Conservation (phyloP, 1,140 invertebrate species). For the Amphibalanus amphitrite region DNA sequence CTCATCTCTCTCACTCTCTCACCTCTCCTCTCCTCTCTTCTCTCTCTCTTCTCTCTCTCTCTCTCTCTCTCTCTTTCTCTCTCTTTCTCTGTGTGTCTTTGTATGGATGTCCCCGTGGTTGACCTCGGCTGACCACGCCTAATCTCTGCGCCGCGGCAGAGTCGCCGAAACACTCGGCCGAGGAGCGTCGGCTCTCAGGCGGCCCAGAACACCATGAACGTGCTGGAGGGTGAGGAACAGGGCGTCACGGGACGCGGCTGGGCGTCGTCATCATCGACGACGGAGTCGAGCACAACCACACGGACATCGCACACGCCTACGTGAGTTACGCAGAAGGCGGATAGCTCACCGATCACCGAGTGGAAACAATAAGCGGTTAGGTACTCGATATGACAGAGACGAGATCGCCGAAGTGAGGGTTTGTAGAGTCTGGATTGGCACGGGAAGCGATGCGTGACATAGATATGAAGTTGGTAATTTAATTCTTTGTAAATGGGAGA, state of each 20-base stretch:
- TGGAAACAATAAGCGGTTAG: no score
- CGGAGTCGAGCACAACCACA: conserved; percentile 62
- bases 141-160: conserved; percentile 8
- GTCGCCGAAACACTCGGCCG: conserved; percentile 44
- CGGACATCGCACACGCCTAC: conserved; percentile 58
- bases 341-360: no score
- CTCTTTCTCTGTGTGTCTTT: neutral
- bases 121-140: neutral
- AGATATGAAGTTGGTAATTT: no score
- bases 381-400: no score
- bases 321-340: no score
- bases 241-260: conserved; percentile 59
- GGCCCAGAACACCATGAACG: conserved; percentile 39
- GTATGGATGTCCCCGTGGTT: neutral
- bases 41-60: conserved; percentile 6
- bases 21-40: no score
- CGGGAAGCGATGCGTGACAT: no score
- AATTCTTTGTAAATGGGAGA: no score
- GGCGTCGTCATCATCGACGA: conserved; percentile 71
- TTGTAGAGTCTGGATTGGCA: no score
- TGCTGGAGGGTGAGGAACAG: conserved; percentile 55
- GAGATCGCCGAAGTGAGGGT: no score
- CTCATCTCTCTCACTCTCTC: neutral
- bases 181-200: conserved; percentile 39
- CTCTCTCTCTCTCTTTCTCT: neutral